Evolutionary conservation across 2,113 vertebrate genomes (phyloP), one percentile per base, ranked within the genome.

Genomic region (Tenebrosternarchus preto): DNA sequence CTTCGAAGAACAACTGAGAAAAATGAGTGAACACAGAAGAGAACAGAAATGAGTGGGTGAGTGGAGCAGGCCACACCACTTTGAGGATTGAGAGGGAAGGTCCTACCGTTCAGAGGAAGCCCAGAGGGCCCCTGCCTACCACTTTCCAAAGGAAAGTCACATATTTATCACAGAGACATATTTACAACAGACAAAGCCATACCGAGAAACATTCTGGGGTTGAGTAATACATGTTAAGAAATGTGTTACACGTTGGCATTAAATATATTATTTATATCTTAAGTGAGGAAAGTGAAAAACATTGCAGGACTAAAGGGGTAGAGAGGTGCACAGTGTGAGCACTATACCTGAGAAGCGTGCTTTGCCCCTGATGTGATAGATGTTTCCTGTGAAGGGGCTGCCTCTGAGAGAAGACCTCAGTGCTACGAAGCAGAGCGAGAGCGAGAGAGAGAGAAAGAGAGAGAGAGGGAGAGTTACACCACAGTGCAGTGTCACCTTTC

Each of bases 361-460:
- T 93, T 93, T 95, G 72, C 96, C 97, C 90, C 93, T 90, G 84
- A 99, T 90, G 82, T 97, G 95, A 91, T 98, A 98, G 74, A 98
- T 91, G 81, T 98, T 99, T 88, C 96, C 96, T 82, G 84, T 92
- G 86, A 96, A 98, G 12, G 95, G 95, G 83, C 91, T 96, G 3
- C 92, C 84, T 86, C 93, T 95, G 70, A 97, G 91, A 22, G 94
- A 93, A 0, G 95, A 92, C 81, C 95, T 98, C 70, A 98, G 86
- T 0, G 91, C 97, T 98, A 50, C 1, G 39, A 88, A 85, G 83
- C 33, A 83, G 91, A 83, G 1, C 88, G 67, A 86, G 89, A 39
- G 50, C 89, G 1, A 84, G 59, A 46, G 36, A 19, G 22, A 25
- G 59, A 50, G n/a, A 31, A 43, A 31, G 24, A 63, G 55, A 22